Percentiles rank a stretch among this genome's conserved stretches.
phyloP scores from a whole-genome alignment of 2,113 vertebrate species.

The Megaceryle maxima region DNA sequence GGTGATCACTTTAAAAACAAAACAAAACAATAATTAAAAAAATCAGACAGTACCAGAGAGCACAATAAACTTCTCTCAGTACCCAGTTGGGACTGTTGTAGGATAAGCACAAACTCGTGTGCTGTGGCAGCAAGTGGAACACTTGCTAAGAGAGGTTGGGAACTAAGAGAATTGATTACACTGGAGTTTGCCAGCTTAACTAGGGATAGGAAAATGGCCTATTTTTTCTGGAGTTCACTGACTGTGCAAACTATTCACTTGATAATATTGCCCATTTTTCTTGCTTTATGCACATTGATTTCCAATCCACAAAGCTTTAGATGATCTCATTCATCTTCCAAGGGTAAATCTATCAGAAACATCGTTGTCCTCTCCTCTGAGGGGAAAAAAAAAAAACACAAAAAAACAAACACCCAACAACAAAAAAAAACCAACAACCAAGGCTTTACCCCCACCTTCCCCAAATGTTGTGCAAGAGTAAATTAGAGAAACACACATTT shows the following conservation, averaged over 20 bases:
- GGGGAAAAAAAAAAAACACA: neutral
- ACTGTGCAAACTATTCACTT: neutral
- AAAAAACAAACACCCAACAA: no score
- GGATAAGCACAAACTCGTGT: neutral
- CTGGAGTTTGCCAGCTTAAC: neutral
- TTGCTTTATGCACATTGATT: conserved; percentile 36
- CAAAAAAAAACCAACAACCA: neutral
- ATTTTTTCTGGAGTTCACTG: neutral
- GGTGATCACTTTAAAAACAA: neutral
- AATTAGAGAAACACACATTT: neutral
- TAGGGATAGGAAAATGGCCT: neutral
- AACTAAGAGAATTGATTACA: neutral
- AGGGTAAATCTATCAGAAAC: neutral
- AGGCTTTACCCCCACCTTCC: no score
- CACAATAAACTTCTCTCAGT: neutral
- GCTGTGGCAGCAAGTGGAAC: neutral
- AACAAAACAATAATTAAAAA: neutral
- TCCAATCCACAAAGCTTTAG: neutral
- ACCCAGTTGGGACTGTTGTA: neutral
- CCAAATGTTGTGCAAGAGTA: neutral
- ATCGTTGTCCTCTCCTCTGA: neutral
- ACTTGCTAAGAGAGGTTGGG: neutral
- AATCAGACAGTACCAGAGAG: neutral
- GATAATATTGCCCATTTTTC: conserved; percentile 16
- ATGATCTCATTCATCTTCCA: conserved; percentile 31